Conservation (phyloP, 2,888 invertebrate species). For the Anthoptus insignis region DNA sequence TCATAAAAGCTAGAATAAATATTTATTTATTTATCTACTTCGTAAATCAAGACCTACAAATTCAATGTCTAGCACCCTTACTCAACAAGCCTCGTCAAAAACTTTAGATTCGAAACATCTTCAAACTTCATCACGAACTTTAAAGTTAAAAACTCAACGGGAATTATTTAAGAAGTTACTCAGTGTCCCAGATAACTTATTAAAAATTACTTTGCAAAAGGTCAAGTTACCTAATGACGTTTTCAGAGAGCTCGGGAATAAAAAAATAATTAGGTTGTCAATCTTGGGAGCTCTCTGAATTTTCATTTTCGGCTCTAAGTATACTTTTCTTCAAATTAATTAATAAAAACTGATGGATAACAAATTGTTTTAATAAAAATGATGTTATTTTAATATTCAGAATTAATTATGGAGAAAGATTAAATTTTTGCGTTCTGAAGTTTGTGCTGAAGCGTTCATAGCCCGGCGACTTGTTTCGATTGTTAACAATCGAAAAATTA, state of each 20-base stretch:
- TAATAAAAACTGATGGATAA: background rate
- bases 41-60: too few relatives aligned
- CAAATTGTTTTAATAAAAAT: too few relatives aligned
- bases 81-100: background rate
- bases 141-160: conserved; percentile 8
- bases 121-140: background rate
- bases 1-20: too few relatives aligned
- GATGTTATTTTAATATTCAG: too few relatives aligned
- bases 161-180: conserved; percentile 17
- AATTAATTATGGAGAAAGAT: too few relatives aligned
- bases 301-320: background rate
- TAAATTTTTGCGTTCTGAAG: too few relatives aligned
- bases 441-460: too few relatives aligned
- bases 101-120: background rate
- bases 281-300: conserved; percentile 2
- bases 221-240: conserved; percentile 15
- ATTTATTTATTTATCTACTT: too few relatives aligned
- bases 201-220: conserved; percentile 20
- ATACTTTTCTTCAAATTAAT: background rate
- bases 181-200: conserved; percentile 16
- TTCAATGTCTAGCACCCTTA: too few relatives aligned
- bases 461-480: too few relatives aligned
- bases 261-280: conserved; percentile 17
- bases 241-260: conserved; percentile 3
- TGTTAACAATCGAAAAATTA: too few relatives aligned